Evolutionary conservation across 2,113 vertebrate genomes (phyloP), one percentile per base, ranked within the genome.

Genomic region (Cercopithecus mona): DNA sequence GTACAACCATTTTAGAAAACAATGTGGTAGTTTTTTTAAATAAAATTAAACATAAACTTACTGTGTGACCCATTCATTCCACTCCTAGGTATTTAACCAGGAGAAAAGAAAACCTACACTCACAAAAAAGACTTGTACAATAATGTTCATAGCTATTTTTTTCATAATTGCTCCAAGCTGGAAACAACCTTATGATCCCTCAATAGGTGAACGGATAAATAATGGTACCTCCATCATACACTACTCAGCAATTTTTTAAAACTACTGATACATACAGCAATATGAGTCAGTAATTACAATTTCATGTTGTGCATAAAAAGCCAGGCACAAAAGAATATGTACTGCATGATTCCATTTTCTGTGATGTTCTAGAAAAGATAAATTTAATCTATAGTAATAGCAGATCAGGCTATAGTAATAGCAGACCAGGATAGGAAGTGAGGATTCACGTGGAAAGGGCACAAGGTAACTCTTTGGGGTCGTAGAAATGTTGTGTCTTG

Each of bases 361-460:
- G 11, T 84, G n/a, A 61, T 61, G 27, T 61, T 80, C 61, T 73
- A 40, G 73, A 64, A 92, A 85, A 89, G 87, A 80, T 23, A 61
- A 25, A 68, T 94, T 57, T 83, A 66, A 82, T 88, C 57, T 90
- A 32, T 66, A 88, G 50, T 95, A n/a, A 88, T 66, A 82, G n/a
- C n/a, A 87, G 48, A n/a, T n/a, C 55, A 68, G 10, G 38, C 57
- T 90, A 32, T 66, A 88, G 50, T 95, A n/a, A 88, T 66, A 82
- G n/a, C n/a, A 87, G 48, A n/a, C 4, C 40, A 78, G 32, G 30
- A 1, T 55, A 3, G 30, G 17, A 18, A 89, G 18, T 59, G 32
- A 45, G 35, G 25, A 82, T 70, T 38, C 17, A 61, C 55, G 6
- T 93, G 70, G 85, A 97, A 96, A 94, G 92, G 64, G 95, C 7